Evolutionary conservation across 2,888 invertebrate species (phyloP).

Genomic region (Drosophila birchii): DNA sequence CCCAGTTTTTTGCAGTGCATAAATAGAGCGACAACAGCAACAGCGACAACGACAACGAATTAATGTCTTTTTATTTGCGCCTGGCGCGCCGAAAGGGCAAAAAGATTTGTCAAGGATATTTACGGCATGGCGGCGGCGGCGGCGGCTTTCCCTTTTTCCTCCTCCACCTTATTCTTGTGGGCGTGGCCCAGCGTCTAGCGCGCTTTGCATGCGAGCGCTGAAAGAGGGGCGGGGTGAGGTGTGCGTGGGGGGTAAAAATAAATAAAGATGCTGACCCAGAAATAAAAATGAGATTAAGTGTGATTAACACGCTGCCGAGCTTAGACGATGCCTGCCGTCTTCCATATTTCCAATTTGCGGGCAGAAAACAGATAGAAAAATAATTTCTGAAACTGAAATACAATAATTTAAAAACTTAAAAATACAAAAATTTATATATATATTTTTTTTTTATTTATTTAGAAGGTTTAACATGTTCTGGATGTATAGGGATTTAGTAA

Average conservation of each 20-base stretch:
- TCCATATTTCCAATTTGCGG: conserved; percentile 25
- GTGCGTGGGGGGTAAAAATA: conserved; percentile 20
- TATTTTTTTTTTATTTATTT: neutral
- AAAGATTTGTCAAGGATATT: conserved; percentile 80
- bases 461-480: neutral
- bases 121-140: conserved; percentile 52
- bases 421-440: too few species aligned
- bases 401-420: too few species aligned
- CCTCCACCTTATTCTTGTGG: conserved; percentile 7
- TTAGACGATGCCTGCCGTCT: conserved; percentile 51
- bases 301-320: conserved; percentile 77
- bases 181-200: conserved; percentile 53
- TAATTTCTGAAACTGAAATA: neutral
- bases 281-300: conserved; percentile 82
- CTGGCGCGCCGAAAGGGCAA: conserved; percentile 73
- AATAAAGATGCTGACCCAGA: conserved; percentile 81
- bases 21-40: conserved; percentile 24
- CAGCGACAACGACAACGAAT: conserved; percentile 70
- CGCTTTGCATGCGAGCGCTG: conserved; percentile 43
- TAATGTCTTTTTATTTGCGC: conserved; percentile 78
- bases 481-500: too few species aligned
- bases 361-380: conserved; percentile 5
- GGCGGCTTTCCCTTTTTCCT: conserved; percentile 6
- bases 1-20: conserved; percentile 3
- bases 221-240: neutral